A percentile compares a stretch with the other conserved stretches of the same genome.
Conservation (phyloP, 2,797 vertebrate genomes). For the Carduelis carduelis region DNA sequence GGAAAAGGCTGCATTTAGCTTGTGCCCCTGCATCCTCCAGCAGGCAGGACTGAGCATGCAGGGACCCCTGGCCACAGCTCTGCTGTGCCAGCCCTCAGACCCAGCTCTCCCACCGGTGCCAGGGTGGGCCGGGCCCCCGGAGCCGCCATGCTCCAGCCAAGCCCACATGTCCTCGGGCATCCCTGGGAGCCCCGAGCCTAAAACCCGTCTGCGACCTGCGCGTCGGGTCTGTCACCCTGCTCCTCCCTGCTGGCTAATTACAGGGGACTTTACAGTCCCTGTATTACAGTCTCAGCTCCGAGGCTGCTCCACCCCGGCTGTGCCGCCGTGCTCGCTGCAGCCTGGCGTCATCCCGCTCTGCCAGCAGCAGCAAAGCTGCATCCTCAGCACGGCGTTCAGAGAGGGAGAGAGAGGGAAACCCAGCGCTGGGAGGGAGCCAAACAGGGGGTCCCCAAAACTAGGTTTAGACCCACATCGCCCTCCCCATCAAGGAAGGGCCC, state of each 20-base stretch:
- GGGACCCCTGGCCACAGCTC: neutral
- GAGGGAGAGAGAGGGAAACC: neutral
- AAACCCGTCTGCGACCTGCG: neutral
- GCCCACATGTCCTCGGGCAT: neutral
- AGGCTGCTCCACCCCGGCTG: constrained; percentile 9
- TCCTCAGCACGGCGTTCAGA: neutral
- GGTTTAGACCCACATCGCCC: neutral
- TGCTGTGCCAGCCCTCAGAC: neutral
- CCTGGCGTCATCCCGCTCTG: constrained; percentile 27
- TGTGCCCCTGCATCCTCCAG: neutral
- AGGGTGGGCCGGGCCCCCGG: neutral
- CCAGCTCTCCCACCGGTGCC: neutral
- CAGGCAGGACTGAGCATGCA: accelerated
- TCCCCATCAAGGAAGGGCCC: neutral
- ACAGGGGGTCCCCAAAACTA: neutral
- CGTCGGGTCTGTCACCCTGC: neutral
- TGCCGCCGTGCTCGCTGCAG: constrained; percentile 24
- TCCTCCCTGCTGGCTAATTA: constrained; percentile 15
- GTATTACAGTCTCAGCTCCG: neutral
- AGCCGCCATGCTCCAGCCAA: neutral
- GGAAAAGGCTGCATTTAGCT: neutral
- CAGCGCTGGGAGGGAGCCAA: neutral
- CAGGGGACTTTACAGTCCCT: neutral
- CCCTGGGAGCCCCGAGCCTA: neutral
- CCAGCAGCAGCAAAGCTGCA: constrained; percentile 39